Conservation (phyloP, 1,140 invertebrate species). For the Microplitis demolitor region DNA sequence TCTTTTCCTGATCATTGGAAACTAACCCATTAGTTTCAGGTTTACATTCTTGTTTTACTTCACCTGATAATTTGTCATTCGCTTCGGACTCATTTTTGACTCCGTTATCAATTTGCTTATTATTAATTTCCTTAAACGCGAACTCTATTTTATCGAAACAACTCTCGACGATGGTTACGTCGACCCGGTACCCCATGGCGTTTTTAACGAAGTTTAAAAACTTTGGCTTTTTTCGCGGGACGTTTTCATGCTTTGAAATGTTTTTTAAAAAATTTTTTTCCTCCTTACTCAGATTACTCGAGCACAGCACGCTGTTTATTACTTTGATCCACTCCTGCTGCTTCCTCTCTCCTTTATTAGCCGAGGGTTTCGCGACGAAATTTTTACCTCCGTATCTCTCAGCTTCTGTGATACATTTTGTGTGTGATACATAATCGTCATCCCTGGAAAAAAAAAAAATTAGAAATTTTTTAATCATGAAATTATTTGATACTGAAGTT, state of each 20-base stretch:
- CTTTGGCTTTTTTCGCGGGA: slow-evolving; percentile 89
- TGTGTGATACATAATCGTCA: slow-evolving; percentile 81
- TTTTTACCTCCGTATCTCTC: slow-evolving; percentile 88
- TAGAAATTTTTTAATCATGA: slow-evolving; percentile 14
- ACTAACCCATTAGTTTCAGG: too few relatives aligned
- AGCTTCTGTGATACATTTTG: slow-evolving; percentile 90
- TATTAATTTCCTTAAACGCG: slow-evolving; percentile 59
- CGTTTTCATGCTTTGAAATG: slow-evolving; percentile 80
- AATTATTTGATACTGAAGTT: slow-evolving; percentile 4
- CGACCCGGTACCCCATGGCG: slow-evolving; percentile 63
- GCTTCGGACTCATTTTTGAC: background rate
- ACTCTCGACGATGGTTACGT: slow-evolving; percentile 64
- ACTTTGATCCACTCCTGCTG: slow-evolving; percentile 88
- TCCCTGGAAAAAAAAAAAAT: slow-evolving; percentile 65
- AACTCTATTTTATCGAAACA: slow-evolving; percentile 75
- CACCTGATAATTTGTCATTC: background rate
- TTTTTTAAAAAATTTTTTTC: slow-evolving; percentile 71
- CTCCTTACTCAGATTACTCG: slow-evolving; percentile 62
- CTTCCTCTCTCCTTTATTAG: slow-evolving; percentile 88
- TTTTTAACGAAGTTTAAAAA: slow-evolving; percentile 81
- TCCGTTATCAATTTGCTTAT: background rate
- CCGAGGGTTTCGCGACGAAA: slow-evolving; percentile 72
- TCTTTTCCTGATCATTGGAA: too few relatives aligned
- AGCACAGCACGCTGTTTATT: slow-evolving; percentile 74
- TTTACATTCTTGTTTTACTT: too few relatives aligned